These are phyloP conservation scores for Thaleichthys pacificus DNA, from an alignment of 2,797 vertebrate genomes.

Conservation along the genomic window DNA sequence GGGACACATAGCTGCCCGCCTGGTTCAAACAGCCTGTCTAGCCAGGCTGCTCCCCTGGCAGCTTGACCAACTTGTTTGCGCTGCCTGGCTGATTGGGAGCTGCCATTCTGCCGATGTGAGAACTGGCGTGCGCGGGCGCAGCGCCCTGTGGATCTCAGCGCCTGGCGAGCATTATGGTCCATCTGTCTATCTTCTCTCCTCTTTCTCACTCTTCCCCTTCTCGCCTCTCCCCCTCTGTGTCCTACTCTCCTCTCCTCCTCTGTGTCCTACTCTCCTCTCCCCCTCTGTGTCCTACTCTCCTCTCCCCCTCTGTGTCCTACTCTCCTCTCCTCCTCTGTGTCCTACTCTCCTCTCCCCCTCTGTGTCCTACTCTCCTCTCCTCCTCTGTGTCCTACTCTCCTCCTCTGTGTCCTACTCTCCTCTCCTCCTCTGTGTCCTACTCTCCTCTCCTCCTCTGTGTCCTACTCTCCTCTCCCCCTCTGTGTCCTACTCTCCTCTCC, in stretches of 20 bases:
- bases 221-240: slow-evolving; percentile 3
- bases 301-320: slow-evolving; percentile 9
- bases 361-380: too few relatives aligned
- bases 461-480: background rate
- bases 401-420: too few relatives aligned
- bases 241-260: background rate
- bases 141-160: slow-evolving; percentile 65
- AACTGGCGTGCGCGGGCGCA: slow-evolving; percentile 63
- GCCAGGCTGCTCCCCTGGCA: slow-evolving; percentile 26
- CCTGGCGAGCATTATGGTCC: slow-evolving; percentile 70
- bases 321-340: too few relatives aligned
- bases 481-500: slow-evolving; percentile 16
- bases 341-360: too few relatives aligned
- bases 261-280: slow-evolving; percentile 1
- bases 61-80: slow-evolving; percentile 33
- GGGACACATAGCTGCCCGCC: too few relatives aligned
- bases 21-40: background rate
- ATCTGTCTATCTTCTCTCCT: slow-evolving; percentile 64
- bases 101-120: slow-evolving; percentile 38
- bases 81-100: slow-evolving; percentile 54
- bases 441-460: too few relatives aligned
- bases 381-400: too few relatives aligned
- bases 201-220: too few relatives aligned
- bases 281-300: slow-evolving; percentile 3
- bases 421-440: too few relatives aligned